A percentile compares a stretch with the other conserved stretches of the same genome.
phyloP scores from a whole-genome alignment of 2,888 invertebrate genomes.

The Tetragonula carbonaria region DNA sequence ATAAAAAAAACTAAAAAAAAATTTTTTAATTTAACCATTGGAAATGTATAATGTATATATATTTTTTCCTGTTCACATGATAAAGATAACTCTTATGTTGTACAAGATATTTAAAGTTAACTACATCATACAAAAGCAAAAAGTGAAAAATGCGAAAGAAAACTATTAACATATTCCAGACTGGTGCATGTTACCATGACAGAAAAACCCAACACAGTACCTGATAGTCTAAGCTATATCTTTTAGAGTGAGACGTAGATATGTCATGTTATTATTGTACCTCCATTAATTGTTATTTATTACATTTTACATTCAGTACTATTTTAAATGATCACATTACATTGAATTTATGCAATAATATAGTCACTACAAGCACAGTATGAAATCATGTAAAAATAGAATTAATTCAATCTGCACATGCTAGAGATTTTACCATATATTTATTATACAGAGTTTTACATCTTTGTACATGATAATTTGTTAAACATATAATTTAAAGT shows the following conservation, averaged over 20 bases:
- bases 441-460: constrained; percentile 66
- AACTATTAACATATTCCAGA: constrained; percentile 77
- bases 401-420: constrained; percentile 65
- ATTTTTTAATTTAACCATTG: constrained; percentile 19
- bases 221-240: constrained; percentile 84
- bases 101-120: constrained; percentile 60
- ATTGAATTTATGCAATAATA: constrained; percentile 75
- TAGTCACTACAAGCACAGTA: constrained; percentile 71
- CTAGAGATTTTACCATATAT: constrained; percentile 68
- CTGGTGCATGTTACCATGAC: constrained; percentile 84
- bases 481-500: constrained; percentile 54
- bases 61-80: constrained; percentile 51
- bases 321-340: constrained; percentile 69
- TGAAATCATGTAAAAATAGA: constrained; percentile 66
- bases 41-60: constrained; percentile 24
- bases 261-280: constrained; percentile 83
- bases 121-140: constrained; percentile 56
- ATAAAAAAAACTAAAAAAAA: constrained; percentile 13
- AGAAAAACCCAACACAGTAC: constrained; percentile 83
- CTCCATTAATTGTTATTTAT: constrained; percentile 83
- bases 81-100: constrained; percentile 45
- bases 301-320: constrained; percentile 81
- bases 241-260: constrained; percentile 82
- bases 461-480: constrained; percentile 58
- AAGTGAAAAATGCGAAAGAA: constrained; percentile 55